Base-by-base conservation (phyloP, 2,113 vertebrate genomes). In the Platichthys flesus region DNA sequence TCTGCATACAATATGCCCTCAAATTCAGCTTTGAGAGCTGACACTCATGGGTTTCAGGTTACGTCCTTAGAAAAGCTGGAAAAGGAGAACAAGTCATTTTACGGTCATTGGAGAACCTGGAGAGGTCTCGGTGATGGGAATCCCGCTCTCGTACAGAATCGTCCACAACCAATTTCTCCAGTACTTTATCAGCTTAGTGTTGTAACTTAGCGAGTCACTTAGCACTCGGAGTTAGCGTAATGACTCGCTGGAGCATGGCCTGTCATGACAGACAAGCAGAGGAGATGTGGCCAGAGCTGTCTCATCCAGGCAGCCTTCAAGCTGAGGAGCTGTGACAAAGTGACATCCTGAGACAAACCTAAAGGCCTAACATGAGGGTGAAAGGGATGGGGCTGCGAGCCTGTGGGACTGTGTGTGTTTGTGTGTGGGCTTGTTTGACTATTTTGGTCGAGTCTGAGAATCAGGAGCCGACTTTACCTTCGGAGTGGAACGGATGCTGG, bases 281-380 rank as follows among this genome's bases (percentile, higher is more conserved):
- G 85, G 76, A 82, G 52, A 72, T 59, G 84, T 49, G 82, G 88
- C 79, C 78, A 92, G 60, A 83, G 78, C 82, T 92, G 92, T 91
- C 92, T 90, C 82, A 87, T 91, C 84, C 70, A 83, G 89, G 74
- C 85, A 88, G 86, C 76, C 68, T 77, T 92, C 83, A 91, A 86
- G 85, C 83, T 87, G 89, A 92, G 74, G 81, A 80, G 78, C 80
- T 88, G 88, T 89, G 90, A 90, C 85, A 89, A 86, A 89, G 80
- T 90, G 89, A 93, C 85, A 90, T 91, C 76, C 79, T 63, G 74
- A 87, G 85, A 90, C 74, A 79, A 91, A 92, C 81, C 82, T 84
- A 91, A 82, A 85, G 83, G 84, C 76, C 82, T 83, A 82, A 87
- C 77, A 86, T 84, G 87, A 86, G 76, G 76, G 64, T 70, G 64